Evolutionary conservation across 2,888 invertebrate species (phyloP).

Genomic region (Eristalinus sepulchralis): DNA sequence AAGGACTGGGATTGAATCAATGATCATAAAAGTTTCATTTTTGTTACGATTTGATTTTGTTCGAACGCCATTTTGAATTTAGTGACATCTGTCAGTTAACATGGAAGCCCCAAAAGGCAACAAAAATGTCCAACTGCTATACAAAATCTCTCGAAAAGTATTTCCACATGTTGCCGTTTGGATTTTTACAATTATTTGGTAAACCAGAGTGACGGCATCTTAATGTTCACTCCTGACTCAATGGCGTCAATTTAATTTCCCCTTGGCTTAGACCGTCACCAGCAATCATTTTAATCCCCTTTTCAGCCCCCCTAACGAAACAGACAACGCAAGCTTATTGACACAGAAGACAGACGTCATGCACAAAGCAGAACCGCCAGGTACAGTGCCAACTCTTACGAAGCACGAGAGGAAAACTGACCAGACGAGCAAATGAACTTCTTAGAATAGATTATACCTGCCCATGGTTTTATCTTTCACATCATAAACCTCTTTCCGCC

Average conservation of each 20-base stretch:
- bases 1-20: too few species aligned
- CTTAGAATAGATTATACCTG: conserved; percentile 32
- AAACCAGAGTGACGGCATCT: too few species aligned
- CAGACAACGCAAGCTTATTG: conserved; percentile 11
- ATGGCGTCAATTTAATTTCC: not conserved
- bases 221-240: too few species aligned
- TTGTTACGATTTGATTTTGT: too few species aligned
- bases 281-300: not conserved
- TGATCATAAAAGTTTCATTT: too few species aligned
- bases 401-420: not conserved
- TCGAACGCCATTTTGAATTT: too few species aligned
- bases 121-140: too few species aligned
- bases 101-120: too few species aligned
- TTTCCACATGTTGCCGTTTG: too few species aligned
- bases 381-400: not conserved
- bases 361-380: not conserved
- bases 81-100: too few species aligned
- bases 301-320: not conserved
- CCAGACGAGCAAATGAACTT: conserved; percentile 44
- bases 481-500: conserved; percentile 31
- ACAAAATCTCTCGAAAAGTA: too few species aligned
- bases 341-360: conserved; percentile 20
- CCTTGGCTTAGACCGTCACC: not conserved
- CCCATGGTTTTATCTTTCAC: conserved; percentile 38
- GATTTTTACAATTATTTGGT: too few species aligned